A percentile compares a stretch with the other conserved stretches of the same genome.
Conservation (phyloP, 2,888 invertebrate genomes). For the Dynastes hyllus region DNA sequence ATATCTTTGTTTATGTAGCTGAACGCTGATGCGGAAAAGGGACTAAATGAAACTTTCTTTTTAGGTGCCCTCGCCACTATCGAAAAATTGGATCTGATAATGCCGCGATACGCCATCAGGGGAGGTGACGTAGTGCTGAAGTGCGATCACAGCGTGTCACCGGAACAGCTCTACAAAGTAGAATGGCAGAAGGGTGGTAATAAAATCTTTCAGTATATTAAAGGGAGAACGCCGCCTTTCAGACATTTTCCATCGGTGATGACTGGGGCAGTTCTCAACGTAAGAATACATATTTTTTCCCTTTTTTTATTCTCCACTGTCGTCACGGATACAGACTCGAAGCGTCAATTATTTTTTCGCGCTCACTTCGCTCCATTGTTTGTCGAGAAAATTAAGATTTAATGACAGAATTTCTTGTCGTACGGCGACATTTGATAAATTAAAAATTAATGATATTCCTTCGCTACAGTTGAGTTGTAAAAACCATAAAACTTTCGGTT, state of each 20-base stretch:
- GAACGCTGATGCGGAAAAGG: conserved; percentile 23
- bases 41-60: conserved; percentile 46
- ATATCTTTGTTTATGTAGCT: conserved; percentile 44
- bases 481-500: too few species aligned
- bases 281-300: conserved; percentile 72
- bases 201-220: conserved; percentile 88
- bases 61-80: conserved; percentile 63
- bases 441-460: conserved; percentile 7
- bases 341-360: conserved; percentile 20
- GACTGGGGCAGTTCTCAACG: conserved; percentile 84
- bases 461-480: background rate
- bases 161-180: conserved; percentile 85
- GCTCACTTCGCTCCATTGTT: conserved; percentile 12
- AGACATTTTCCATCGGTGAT: conserved; percentile 75
- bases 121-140: conserved; percentile 81
- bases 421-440: conserved; percentile 6
- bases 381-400: conserved; percentile 27
- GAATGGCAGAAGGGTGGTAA: conserved; percentile 81
- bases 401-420: conserved; percentile 1
- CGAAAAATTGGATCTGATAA: conserved; percentile 68
- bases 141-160: conserved; percentile 84
- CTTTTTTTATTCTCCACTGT: conserved; percentile 20
- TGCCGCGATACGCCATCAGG: conserved; percentile 80
- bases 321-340: conserved; percentile 9
- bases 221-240: conserved; percentile 84